Evolutionary conservation across 2,113 vertebrate species (phyloP), one percentile per base, ranked within the genome.

Genomic region (Tragelaphus scriptus): DNA sequence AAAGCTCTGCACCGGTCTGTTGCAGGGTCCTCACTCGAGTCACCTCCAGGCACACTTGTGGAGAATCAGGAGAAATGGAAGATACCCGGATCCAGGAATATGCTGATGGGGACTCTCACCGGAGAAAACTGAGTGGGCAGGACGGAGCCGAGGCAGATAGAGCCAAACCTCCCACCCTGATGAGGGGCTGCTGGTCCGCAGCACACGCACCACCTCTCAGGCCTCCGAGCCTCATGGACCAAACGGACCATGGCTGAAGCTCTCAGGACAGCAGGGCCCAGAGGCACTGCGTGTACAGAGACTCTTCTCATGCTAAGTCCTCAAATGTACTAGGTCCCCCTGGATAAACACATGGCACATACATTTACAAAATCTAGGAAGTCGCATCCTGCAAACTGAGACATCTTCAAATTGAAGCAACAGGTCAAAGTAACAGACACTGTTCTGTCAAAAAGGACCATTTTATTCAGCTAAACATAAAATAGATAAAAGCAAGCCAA

Each of bases 401-500:
- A 16, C 59, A 58, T 82, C 90, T 92, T 88, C 56, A 53, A 87
- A 88, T 56, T 81, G 23, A 88, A 92, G 59, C 58, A 58, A 32
- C 3, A 3, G 25, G 81, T 26, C 59, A 84, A 90, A 85, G 85
- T 68, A 93, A 96, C 53, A 90, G 88, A 94, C 8, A 47, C 56
- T 40, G 49, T 56, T 91, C 53, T 91, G 61, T 97, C 88, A 97
- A 98, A 98, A 98, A 84, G 93, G 90, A 95, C 65, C 84, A 59
- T 55, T 98, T 98, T 98, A 98, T 98, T 99, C 92, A 97, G 80
- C 97, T 97, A 95, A 26, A 97, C 40, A 95, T 14, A 97, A 91
- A 88, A 97, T 13, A 55, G 36, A 94, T 44, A 97, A 96, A 85
- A 92, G 47, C 80, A 88, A 97, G 90, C 28, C 30, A 98, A 97